Percentiles rank a stretch among this genome's conserved stretches.
Conservation (phyloP, 2,797 vertebrate genomes). For the Gallinago solitaria region DNA sequence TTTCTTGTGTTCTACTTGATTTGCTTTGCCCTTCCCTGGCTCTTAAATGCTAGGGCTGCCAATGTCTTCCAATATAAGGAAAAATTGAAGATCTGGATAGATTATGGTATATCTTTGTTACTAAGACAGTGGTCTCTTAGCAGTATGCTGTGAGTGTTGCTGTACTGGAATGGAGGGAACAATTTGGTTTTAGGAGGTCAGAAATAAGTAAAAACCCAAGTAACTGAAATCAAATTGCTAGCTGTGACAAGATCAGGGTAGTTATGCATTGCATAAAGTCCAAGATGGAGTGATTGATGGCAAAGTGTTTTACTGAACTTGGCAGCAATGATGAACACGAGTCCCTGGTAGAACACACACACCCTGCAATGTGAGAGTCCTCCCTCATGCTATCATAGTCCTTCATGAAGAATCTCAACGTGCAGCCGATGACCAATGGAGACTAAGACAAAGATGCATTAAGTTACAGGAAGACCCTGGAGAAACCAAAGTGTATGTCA, state of each 20-base stretch:
- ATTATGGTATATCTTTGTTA: background rate
- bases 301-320: background rate
- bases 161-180: background rate
- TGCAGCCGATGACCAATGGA: background rate
- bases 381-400: background rate
- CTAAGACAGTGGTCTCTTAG: background rate
- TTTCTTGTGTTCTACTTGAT: background rate
- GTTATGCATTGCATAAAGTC: background rate
- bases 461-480: background rate
- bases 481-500: background rate
- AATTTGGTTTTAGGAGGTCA: background rate
- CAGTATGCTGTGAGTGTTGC: background rate
- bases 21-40: background rate
- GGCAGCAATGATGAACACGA: background rate
- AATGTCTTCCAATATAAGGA: background rate
- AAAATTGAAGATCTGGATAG: background rate
- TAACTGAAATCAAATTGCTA: background rate
- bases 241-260: background rate
- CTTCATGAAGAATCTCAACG: background rate
- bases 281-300: background rate
- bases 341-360: background rate
- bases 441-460: background rate
- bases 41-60: background rate
- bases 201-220: background rate
- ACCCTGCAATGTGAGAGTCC: background rate